Evolutionary conservation across 2,113 vertebrate species (phyloP).

Genomic region (Lonchura striata): DNA sequence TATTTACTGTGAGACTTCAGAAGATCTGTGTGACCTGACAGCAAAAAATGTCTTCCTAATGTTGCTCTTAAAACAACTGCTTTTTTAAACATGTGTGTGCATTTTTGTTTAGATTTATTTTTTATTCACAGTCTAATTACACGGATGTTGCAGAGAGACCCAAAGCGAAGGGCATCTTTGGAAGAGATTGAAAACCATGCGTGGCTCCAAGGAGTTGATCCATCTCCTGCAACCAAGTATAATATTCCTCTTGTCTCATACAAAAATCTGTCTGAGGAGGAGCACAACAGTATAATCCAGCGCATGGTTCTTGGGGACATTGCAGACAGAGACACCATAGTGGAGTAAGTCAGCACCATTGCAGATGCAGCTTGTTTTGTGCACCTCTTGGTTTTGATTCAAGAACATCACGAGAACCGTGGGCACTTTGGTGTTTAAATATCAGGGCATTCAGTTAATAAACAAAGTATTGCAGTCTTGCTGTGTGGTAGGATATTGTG

Average conservation of each 20-base stretch:
- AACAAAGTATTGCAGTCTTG: background rate
- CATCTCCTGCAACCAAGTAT: slow-evolving; percentile 94
- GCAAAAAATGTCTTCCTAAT: background rate
- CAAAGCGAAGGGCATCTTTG: slow-evolving; percentile 89
- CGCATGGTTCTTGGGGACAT: slow-evolving; percentile 98
- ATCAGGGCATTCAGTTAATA: background rate
- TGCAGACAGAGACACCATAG: slow-evolving; percentile 90
- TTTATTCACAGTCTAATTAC: slow-evolving; percentile 86
- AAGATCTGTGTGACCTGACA: background rate
- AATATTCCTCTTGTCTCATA: slow-evolving; percentile 95
- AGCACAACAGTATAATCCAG: slow-evolving; percentile 97
- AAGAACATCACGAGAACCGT: background rate
- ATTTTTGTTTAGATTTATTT: slow-evolving; percentile 22
- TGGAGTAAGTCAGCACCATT: slow-evolving; percentile 81
- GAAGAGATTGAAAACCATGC: slow-evolving; percentile 94
- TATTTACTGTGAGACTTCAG: background rate
- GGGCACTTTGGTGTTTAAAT: background rate
- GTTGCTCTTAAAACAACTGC: background rate
- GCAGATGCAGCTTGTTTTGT: background rate
- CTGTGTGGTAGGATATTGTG: background rate
- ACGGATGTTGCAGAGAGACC: slow-evolving; percentile 96
- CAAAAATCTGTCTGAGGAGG: slow-evolving; percentile 95
- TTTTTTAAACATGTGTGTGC: background rate
- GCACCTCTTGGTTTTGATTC: background rate
- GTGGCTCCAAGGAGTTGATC: slow-evolving; percentile 96